Evolutionary conservation across 2,113 vertebrate species (phyloP), one percentile per base, ranked within the genome.

Genomic region (Colossoma macropomum): DNA sequence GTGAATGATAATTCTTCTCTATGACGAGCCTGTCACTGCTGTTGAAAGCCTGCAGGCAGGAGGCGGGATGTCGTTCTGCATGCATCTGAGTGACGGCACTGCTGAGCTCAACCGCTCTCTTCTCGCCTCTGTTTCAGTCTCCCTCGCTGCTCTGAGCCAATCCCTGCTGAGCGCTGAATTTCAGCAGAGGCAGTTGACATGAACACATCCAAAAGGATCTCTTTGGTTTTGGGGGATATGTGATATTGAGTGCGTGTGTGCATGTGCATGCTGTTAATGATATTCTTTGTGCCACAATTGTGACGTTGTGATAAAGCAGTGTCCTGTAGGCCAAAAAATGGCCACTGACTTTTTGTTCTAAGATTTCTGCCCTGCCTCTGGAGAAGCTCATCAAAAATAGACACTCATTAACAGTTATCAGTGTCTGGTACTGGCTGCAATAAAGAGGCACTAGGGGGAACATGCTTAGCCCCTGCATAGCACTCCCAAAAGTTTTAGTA

Each of bases 1-100:
- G 82, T 79, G 77, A 82, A 54, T 80, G 50, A 84, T 85, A 76
- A 85, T 83, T 84, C 81, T 63, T 78, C 17, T 85, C 12, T 81
- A 56, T 81, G 78, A 84, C 30, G 19, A 79, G 71, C 59, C 48
- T 76, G 65, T 87, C 80, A 80, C 66, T 19, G 66, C 30, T 66
- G 52, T 63, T 59, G 54, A 32, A 62, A 80, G 71, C 76, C 77
- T 28, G 79, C 21, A 68, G 15, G 68, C 63, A 48, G 73, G 62
- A 68, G 70, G 81, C 59, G 83, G 81, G 79, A 80, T 75, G 87
- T 59, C 74, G 82, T 79, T 27, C 63, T 82, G 77, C 81, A 45
- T 60, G 54, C 76, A 23, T 68, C 56, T 83, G 85, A 65, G 82
- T 81, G 86, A 81, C 83, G 73, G 85, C 41, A 66, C 32, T 77